A percentile compares a stretch with the other conserved stretches of the same genome.
These are phyloP conservation scores for Lepidochitona cinerea DNA, from an alignment of 2,888 invertebrate genomes.

Conservation along the genomic window DNA sequence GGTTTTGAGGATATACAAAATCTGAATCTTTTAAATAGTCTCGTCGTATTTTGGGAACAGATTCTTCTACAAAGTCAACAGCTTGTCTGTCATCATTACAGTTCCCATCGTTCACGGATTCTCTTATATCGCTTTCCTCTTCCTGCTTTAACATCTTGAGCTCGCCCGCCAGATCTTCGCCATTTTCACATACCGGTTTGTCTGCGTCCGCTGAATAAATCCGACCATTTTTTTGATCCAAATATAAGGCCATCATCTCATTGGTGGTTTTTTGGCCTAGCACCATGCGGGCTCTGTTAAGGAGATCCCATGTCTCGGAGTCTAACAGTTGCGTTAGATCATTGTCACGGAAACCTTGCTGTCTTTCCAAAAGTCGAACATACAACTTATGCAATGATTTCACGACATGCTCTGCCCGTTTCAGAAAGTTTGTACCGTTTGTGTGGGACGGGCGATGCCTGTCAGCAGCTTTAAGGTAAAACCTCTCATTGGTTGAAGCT, in stretches of 20 bases:
- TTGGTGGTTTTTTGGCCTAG: not conserved
- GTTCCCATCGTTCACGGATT: no score
- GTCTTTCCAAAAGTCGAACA: not conserved
- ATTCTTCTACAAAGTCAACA: no score
- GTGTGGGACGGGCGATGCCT: not conserved
- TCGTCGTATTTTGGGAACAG: no score
- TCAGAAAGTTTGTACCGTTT: not conserved
- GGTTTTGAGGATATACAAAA: no score
- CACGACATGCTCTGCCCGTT: conserved; percentile 6
- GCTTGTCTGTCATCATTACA: no score
- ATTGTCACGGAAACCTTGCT: not conserved
- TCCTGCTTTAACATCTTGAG: no score
- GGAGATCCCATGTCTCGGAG: not conserved
- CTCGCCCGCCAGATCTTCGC: no score
- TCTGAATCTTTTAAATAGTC: no score
- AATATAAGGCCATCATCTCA: not conserved
- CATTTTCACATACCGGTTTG: no score
- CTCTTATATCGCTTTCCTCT: no score
- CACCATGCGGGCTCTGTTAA: not conserved
- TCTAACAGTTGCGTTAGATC: not conserved
- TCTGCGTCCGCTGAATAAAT: no score
- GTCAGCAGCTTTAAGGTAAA: not conserved
- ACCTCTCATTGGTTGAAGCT: not conserved
- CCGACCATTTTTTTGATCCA: no score
- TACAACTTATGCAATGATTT: conserved; percentile 7